Evolutionary conservation across 2,888 invertebrate species (phyloP).

Genomic region (Sturmia bella): DNA sequence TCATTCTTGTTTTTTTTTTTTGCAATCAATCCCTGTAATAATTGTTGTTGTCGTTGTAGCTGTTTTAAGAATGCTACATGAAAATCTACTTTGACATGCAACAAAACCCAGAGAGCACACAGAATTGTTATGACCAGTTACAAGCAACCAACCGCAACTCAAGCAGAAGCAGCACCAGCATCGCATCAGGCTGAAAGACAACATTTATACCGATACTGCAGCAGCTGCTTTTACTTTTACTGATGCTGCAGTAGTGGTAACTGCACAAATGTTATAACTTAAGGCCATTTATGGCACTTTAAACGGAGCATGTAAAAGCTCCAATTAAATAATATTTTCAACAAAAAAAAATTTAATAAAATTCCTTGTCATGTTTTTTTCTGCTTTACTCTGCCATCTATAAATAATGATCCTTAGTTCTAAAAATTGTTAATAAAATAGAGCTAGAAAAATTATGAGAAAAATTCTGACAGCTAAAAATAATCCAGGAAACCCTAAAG

Average conservation of each 20-base stretch:
- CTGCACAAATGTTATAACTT: not conserved
- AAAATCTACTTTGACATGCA: slow-evolving; percentile 61
- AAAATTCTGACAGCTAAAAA: too few species aligned
- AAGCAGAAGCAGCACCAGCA: not conserved
- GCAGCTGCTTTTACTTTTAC: too few species aligned
- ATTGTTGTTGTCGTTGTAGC: not conserved
- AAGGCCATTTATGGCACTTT: not conserved
- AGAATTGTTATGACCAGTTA: slow-evolving; percentile 44
- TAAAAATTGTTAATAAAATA: too few species aligned
- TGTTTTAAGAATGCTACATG: slow-evolving; percentile 45
- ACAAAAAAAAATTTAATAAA: not conserved
- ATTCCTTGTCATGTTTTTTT: not conserved
- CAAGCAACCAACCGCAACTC: slow-evolving; percentile 15
- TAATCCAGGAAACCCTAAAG: too few species aligned
- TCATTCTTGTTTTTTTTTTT: slow-evolving; percentile 2
- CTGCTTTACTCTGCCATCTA: not conserved
- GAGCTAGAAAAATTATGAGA: too few species aligned
- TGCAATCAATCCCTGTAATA: not conserved
- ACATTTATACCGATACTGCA: not conserved
- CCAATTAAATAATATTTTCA: not conserved
- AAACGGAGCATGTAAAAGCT: not conserved
- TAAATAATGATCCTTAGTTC: too few species aligned
- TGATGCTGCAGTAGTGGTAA: not conserved
- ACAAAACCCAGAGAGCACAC: slow-evolving; percentile 33
- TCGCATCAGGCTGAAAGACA: not conserved